A percentile compares a stretch with the other conserved stretches of the same genome.
Evolutionary conservation across 2,113 vertebrate genomes (phyloP).

Genomic region (Pygathrix nemaeus): DNA sequence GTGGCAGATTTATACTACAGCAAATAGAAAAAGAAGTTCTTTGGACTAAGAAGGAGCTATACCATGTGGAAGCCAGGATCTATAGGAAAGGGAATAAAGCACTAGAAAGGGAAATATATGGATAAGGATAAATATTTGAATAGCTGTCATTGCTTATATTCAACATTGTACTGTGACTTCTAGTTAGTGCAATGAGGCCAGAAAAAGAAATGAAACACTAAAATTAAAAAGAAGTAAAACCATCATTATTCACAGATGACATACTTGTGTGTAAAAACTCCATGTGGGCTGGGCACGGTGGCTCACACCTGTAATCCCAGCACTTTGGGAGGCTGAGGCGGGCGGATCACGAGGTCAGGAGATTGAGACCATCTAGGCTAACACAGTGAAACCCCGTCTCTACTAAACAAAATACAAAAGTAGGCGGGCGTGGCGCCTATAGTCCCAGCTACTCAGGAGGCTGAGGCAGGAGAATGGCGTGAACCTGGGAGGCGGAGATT

Average conservation of each 20-base stretch:
- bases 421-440: too few relatives aligned
- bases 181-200: not conserved
- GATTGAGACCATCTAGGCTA: too few relatives aligned
- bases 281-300: accelerated
- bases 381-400: too few relatives aligned
- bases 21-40: not conserved
- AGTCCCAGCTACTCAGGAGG: too few relatives aligned
- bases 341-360: too few relatives aligned
- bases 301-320: too few relatives aligned
- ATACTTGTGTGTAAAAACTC: not conserved
- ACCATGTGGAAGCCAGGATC: not conserved
- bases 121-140: not conserved
- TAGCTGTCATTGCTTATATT: not conserved
- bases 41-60: not conserved
- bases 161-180: not conserved
- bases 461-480: too few relatives aligned
- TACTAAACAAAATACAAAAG: too few relatives aligned
- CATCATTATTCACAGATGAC: not conserved
- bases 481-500: accelerated
- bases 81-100: not conserved
- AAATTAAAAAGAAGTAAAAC: not conserved
- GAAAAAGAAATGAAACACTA: not conserved
- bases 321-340: too few relatives aligned
- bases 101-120: not conserved
- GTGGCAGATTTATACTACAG: not conserved